A percentile compares a stretch with the other conserved stretches of the same genome.
Evolutionary conservation across 2,888 invertebrate species (phyloP).

Genomic region (Lomographa bimaculata): DNA sequence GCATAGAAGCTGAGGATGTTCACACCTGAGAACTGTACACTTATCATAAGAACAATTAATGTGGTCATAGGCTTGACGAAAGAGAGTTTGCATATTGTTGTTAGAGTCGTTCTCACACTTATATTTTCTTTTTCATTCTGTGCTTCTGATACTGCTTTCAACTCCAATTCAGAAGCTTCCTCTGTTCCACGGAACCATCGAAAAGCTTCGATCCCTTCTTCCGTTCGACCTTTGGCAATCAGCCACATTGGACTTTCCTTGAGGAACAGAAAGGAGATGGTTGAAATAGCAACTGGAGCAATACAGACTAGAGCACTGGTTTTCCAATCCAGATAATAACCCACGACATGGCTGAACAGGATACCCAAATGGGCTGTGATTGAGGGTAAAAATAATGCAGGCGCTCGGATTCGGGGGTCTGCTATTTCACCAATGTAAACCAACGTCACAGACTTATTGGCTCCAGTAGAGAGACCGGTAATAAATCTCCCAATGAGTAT

Average conservation of each 20-base stretch:
- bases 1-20: constrained; percentile 17
- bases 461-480: constrained; percentile 39
- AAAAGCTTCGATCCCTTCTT: constrained; percentile 39
- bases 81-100: constrained; percentile 2
- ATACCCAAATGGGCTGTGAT: constrained; percentile 9
- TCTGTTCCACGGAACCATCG: constrained; percentile 43
- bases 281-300: constrained; percentile 6
- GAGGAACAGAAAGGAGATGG: constrained; percentile 19
- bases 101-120: constrained; percentile 4
- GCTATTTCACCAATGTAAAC: constrained; percentile 46
- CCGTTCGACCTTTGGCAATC: constrained; percentile 40
- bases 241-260: constrained; percentile 50
- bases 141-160: constrained; percentile 26
- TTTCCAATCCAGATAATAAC: constrained; percentile 15
- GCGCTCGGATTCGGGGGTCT: constrained; percentile 10
- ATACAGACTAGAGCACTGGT: constrained; percentile 9
- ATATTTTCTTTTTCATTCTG: constrained; percentile 8
- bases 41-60: constrained; percentile 6
- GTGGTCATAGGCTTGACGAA: constrained; percentile 14
- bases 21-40: constrained; percentile 14
- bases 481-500: constrained; percentile 41
- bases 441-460: constrained; percentile 34
- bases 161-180: constrained; percentile 36
- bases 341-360: constrained; percentile 15
- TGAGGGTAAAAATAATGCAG: constrained; percentile 9